A percentile compares a stretch with the other conserved stretches of the same genome.
Conservation (phyloP, 1,140 invertebrate species). For the Drosophila nigromelanica region DNA sequence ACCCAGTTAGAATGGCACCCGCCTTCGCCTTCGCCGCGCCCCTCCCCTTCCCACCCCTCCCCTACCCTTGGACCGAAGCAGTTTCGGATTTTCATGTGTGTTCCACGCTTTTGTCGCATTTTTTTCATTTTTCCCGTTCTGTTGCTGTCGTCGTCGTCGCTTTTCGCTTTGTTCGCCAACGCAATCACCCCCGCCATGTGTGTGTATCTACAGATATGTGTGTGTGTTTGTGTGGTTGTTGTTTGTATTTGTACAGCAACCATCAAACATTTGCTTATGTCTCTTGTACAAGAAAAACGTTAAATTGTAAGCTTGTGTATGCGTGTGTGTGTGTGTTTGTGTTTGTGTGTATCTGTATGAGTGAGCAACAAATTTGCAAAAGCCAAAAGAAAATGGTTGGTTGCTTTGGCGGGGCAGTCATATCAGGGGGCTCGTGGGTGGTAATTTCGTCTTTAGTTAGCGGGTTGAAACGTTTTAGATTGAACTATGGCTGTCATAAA, state of each 20-base stretch:
- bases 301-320: conserved; percentile 56
- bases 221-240: conserved; percentile 55
- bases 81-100: conserved; percentile 60
- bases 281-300: conserved; percentile 55
- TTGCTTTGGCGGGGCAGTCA: conserved; percentile 9
- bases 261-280: conserved; percentile 78
- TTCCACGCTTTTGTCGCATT: conserved; percentile 56
- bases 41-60: conserved; percentile 22
- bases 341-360: conserved; percentile 18
- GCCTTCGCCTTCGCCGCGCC: not conserved
- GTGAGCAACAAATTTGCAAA: conserved; percentile 58
- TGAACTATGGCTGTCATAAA: conserved; percentile 69
- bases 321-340: conserved; percentile 28
- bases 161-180: conserved; percentile 65
- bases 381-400: conserved; percentile 76
- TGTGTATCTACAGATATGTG: conserved; percentile 28
- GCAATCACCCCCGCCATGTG: conserved; percentile 45
- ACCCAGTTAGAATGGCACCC: conserved; percentile 30
- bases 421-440: conserved; percentile 39
- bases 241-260: conserved; percentile 81
- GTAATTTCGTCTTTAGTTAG: conserved; percentile 74
- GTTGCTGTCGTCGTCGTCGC: conserved; percentile 29
- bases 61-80: conserved; percentile 1
- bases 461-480: conserved; percentile 74
- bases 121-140: conserved; percentile 40